A percentile compares a stretch with the other conserved stretches of the same genome.
Evolutionary conservation across 1,140 invertebrate species (phyloP).

Genomic region (Caerostris extrusa): DNA sequence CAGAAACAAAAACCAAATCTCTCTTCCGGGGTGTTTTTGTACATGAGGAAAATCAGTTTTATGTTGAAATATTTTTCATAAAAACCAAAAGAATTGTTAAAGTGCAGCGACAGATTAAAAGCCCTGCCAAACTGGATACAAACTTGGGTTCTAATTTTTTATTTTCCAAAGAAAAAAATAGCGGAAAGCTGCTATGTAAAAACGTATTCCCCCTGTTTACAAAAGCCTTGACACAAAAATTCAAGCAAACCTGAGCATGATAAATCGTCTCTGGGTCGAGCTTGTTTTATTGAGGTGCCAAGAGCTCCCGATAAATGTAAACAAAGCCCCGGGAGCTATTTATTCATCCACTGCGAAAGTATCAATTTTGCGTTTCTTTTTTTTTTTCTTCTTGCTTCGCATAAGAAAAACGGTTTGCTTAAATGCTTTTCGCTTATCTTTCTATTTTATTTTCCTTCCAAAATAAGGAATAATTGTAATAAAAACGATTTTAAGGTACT

Average conservation of each 20-base stretch:
- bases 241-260: background rate
- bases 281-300: background rate
- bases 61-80: too few relatives aligned
- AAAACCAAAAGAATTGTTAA: too few relatives aligned
- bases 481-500: too few relatives aligned
- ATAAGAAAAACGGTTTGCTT: too few relatives aligned
- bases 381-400: too few relatives aligned
- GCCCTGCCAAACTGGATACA: background rate
- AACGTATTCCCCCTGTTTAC: background rate
- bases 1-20: too few relatives aligned
- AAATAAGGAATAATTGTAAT: too few relatives aligned
- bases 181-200: background rate
- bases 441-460: too few relatives aligned
- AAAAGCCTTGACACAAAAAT: background rate
- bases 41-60: too few relatives aligned
- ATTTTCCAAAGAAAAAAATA: background rate
- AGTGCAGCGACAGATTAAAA: background rate
- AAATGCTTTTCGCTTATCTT: too few relatives aligned
- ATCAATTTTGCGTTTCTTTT: too few relatives aligned
- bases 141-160: background rate
- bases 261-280: background rate
- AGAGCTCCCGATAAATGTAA: background rate
- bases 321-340: background rate
- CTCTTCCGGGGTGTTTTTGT: too few relatives aligned
- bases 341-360: background rate